Evolutionary conservation across 2,113 vertebrate genomes (phyloP).

Genomic region (Hydrochoerus hydrochaeris): DNA sequence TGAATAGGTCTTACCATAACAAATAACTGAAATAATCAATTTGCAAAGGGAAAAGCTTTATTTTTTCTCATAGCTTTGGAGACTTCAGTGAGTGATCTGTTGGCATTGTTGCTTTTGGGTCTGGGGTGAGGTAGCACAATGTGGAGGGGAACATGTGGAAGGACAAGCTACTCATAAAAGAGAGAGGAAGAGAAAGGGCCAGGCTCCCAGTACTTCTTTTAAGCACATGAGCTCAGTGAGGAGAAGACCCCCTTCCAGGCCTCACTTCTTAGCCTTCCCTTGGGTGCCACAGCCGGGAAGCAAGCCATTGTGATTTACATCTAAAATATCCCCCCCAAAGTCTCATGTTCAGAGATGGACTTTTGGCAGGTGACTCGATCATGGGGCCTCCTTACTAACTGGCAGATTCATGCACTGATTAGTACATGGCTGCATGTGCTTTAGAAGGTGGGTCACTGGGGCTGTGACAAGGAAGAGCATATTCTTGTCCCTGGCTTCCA

Average conservation of each 20-base stretch:
- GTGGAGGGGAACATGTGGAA: too few relatives aligned
- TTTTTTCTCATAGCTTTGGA: background rate
- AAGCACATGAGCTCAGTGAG: background rate
- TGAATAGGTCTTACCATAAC: background rate
- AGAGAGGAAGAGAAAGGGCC: background rate
- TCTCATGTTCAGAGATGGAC: background rate
- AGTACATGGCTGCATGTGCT: background rate
- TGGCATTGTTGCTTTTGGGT: background rate
- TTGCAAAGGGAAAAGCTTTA: background rate
- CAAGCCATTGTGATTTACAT: background rate
- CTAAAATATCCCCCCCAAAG: background rate
- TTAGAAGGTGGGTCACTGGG: background rate
- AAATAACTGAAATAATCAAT: background rate
- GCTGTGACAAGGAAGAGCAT: background rate
- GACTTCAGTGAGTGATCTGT: background rate
- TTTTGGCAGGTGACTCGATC: background rate
- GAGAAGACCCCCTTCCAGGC: background rate
- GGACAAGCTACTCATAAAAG: background rate
- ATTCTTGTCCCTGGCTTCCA: background rate
- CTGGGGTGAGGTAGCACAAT: background rate
- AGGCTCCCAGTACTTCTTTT: background rate
- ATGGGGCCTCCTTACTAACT: background rate
- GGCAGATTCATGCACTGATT: background rate
- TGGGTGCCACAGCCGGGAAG: background rate
- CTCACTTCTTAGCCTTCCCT: background rate